These are phyloP conservation scores for Neosilurus hyrtlii DNA, from an alignment of 2,797 vertebrate species.

Conservation along the genomic window DNA sequence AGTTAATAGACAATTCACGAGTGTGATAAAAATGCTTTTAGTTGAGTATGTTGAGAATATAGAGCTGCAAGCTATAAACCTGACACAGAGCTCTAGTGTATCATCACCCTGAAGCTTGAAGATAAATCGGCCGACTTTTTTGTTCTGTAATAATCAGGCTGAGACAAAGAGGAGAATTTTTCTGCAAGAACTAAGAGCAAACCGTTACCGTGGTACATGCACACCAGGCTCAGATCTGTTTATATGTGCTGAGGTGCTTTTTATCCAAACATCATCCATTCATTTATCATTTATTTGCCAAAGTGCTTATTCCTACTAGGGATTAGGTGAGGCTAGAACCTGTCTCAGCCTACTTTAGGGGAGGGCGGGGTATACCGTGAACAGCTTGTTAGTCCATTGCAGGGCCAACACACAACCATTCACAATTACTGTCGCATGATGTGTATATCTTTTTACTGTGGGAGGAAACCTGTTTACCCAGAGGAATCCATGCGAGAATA, in stretches of 20 bases:
- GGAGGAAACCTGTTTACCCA: no score
- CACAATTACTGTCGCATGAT: no score
- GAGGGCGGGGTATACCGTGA: no score
- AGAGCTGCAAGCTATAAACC: conserved; percentile 10
- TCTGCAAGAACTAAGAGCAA: neutral
- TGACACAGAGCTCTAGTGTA: neutral
- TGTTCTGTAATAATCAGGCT: neutral
- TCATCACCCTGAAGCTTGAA: neutral
- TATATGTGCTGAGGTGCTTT: neutral
- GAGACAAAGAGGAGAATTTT: neutral
- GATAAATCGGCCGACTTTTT: neutral
- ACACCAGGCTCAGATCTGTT: neutral
- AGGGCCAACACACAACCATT: no score
- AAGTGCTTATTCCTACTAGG: no score
- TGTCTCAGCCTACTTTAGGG: no score
- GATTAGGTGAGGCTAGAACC: no score
- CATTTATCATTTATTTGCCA: no score
- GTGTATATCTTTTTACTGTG: no score
- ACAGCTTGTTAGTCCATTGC: no score
- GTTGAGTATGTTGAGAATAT: conserved; percentile 6
- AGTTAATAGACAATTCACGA: neutral
- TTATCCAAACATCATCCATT: neutral
- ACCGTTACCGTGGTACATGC: neutral
- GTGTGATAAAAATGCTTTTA: conserved; percentile 5
- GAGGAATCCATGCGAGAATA: no score